Evolutionary conservation across 2,113 vertebrate species (phyloP), one percentile per base, ranked within the genome.

Genomic region (Dascyllus trimaculatus): DNA sequence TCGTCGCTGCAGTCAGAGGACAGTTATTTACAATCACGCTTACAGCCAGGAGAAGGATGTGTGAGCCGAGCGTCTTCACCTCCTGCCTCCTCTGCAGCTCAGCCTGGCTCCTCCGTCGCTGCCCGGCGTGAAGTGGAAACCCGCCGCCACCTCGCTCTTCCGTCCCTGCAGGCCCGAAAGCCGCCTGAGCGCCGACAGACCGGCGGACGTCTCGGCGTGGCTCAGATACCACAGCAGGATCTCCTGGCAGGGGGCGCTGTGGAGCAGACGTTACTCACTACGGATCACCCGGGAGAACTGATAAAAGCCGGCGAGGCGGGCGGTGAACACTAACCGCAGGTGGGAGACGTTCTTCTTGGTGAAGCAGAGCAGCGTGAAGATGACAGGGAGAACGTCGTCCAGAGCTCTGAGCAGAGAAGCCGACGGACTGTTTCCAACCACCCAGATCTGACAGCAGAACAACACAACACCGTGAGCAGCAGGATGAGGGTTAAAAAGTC

Each of bases 281-380:
- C 4, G 6, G 6, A 29, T 29, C n/a, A n/a, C n/a, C n/a, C n/a
- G n/a, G n/a, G n/a, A n/a, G n/a, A n/a, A n/a, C n/a, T n/a, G n/a
- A n/a, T 35, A 35, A 35, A 4, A 35, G 35, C 35, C 9, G 4
- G 4, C 11, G 9, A 40, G 4, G 8, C 11, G 8, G 9, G 38
- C 2, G 9, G 14, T 46, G 2, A 4, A 11, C 14, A 4, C 4
- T 51, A 87, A 99, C 98, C 98, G 96, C 85, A 98, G 80, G 83
- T 96, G 96, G 74, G 95, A 99, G 54, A 96, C 96, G 32, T 95
- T 97, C 85, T 96, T 95, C 87, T 94, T 96, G 79, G 96, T 96
- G 78, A 98, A 99, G 89, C 96, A 98, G 92, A 95, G 97, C 76
- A 99, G 94, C 43, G 88, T 92, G 85, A 99, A 98, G 86, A 99